These are phyloP conservation scores for Embiotoca jacksoni DNA, from an alignment of 2,113 vertebrate species.

Conservation along the genomic window DNA sequence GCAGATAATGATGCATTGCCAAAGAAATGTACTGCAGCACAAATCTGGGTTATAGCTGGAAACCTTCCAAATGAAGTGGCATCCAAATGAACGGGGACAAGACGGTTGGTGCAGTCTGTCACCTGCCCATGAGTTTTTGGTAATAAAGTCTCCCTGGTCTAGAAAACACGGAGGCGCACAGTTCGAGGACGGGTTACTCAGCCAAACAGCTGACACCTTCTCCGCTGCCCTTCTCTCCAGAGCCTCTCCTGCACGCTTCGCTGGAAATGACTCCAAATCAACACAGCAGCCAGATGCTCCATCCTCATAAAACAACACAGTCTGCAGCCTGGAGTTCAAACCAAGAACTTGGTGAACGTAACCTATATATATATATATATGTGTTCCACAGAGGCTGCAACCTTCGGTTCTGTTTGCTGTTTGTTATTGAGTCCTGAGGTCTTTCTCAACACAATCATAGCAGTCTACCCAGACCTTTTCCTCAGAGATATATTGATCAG, in stretches of 20 bases:
- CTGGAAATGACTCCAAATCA: constrained; percentile 48
- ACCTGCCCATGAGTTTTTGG: constrained; percentile 35
- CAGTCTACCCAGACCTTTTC: constrained; percentile 20
- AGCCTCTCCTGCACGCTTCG: constrained; percentile 49
- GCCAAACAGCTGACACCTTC: constrained; percentile 59
- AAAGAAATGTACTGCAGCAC: not conserved
- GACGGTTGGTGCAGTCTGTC: constrained; percentile 33
- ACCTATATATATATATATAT: not conserved
- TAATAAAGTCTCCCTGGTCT: constrained; percentile 30
- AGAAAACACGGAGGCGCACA: constrained; percentile 26
- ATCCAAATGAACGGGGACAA: constrained; percentile 9
- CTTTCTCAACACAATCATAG: constrained; percentile 33
- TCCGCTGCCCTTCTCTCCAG: constrained; percentile 36
- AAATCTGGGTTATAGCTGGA: not conserved
- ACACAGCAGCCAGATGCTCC: constrained; percentile 53
- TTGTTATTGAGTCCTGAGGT: constrained; percentile 27
- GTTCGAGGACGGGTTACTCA: constrained; percentile 23
- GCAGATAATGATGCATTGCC: not conserved
- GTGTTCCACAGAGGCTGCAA: constrained; percentile 9
- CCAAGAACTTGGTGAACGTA: constrained; percentile 9
- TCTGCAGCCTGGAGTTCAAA: constrained; percentile 34
- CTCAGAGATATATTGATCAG: constrained; percentile 35
- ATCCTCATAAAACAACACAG: constrained; percentile 34
- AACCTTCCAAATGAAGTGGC: not conserved
- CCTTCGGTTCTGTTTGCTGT: constrained; percentile 1